Evolutionary conservation across 2,113 vertebrate species (phyloP), one percentile per base, ranked within the genome.

Genomic region (Equus quagga): DNA sequence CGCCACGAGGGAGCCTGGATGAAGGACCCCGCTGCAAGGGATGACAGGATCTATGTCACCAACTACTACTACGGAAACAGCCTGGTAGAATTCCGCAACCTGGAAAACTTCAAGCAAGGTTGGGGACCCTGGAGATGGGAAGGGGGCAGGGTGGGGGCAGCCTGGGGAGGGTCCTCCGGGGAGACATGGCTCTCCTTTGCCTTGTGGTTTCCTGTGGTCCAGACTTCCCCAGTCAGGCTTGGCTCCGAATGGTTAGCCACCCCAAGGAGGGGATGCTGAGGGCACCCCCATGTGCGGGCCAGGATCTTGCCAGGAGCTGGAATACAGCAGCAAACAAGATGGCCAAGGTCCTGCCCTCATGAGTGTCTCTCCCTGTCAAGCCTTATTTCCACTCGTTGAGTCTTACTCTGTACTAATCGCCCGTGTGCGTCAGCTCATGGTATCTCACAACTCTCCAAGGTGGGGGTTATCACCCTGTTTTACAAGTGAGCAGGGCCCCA

Each of bases 1-100:
- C 99, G 99, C 60, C 99, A 99, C 0, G 99, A 99, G 92, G 99
- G 99, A 5, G 99, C 99, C 75, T 99, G 99, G 99, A 99, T 99
- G 99, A 99, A 99, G 98, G 99, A 99, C 97, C 99, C 99, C 0
- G 89, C 98, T 0, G 99, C 99, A n/a, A 99, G 98, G 97, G 99
- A 99, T 15, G 99, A 99, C 96, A 99, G 99, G 95, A 99, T 99
- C 99, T 99, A 99, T 0, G 98, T 99, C 97, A 99, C 99, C 89
- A 99, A 99, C 98, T 99, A 99, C 98, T 99, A 99, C 98, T 99
- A 99, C 0, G 99, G 99, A 49, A 99, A 99, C 99, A 99, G 99
- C 97, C 98, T 99, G 82, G 99, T 99, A 96, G 99, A 99, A 98
- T 99, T 99, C 97, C 99, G 99, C 87, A 99, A 99, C 98, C 99